These are phyloP conservation scores for Pogonomyrmex californicus DNA, from an alignment of 1,140 invertebrate genomes.

Conservation along the genomic window DNA sequence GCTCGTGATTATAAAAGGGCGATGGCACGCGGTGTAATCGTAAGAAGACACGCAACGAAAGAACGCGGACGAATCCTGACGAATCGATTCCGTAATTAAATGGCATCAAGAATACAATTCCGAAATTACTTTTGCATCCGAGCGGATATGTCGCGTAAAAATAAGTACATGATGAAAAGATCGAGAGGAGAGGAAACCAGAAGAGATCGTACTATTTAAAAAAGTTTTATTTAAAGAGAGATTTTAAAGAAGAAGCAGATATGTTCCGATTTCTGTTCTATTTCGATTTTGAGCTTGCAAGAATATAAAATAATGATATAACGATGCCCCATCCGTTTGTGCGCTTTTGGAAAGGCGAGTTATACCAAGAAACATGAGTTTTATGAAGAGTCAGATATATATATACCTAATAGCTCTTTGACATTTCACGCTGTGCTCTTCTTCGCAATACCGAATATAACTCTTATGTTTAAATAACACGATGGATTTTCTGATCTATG, in stretches of 20 bases:
- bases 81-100: conserved; percentile 16
- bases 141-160: neutral
- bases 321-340: neutral
- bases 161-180: neutral
- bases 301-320: neutral
- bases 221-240: neutral
- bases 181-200: neutral
- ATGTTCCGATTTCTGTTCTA: conserved; percentile 1
- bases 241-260: conserved; percentile 5
- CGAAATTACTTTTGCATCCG: neutral
- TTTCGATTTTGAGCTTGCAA: neutral
- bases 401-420: neutral
- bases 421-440: neutral
- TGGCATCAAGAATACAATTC: neutral
- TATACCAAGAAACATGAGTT: neutral
- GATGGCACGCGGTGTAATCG: neutral
- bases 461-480: neutral
- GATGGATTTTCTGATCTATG: neutral
- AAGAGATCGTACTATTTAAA: neutral
- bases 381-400: too few species aligned
- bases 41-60: conserved; percentile 23
- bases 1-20: conserved; percentile 15
- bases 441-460: neutral
- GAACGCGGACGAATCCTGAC: neutral
- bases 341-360: neutral